Conservation (phyloP, 2,888 invertebrate species). For the Griposia aprilina region DNA sequence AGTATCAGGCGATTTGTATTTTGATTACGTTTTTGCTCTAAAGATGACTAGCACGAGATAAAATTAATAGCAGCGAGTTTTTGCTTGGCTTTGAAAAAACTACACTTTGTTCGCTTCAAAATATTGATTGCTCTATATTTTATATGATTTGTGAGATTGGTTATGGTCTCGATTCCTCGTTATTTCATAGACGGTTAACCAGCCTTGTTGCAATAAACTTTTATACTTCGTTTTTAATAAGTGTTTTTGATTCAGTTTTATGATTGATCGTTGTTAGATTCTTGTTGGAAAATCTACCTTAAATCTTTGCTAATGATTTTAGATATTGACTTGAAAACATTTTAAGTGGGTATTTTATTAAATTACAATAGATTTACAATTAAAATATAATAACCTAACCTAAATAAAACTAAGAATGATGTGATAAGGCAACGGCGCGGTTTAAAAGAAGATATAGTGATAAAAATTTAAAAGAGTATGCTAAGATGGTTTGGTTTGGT, state of each 20-base stretch:
- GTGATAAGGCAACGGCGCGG: no score
- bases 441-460: no score
- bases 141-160: slow-evolving; percentile 48
- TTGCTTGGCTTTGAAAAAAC: slow-evolving; percentile 38
- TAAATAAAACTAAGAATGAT: no score
- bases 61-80: slow-evolving; percentile 67
- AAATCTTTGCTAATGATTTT: background rate
- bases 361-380: no score
- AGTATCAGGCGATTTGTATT: slow-evolving; percentile 46
- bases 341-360: no score
- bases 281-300: background rate
- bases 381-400: no score
- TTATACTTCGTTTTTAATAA: slow-evolving; percentile 9
- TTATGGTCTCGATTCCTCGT: slow-evolving; percentile 49
- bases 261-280: background rate
- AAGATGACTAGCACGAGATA: slow-evolving; percentile 59
- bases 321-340: no score
- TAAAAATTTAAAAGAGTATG: no score
- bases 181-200: slow-evolving; percentile 38
- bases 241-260: slow-evolving; percentile 16
- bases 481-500: no score
- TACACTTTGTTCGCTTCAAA: slow-evolving; percentile 38
- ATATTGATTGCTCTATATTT: slow-evolving; percentile 55
- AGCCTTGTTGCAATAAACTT: slow-evolving; percentile 27
- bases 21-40: slow-evolving; percentile 60